Evolutionary conservation across 2,888 invertebrate genomes (phyloP).

Genomic region (Drosophila planitibia): DNA sequence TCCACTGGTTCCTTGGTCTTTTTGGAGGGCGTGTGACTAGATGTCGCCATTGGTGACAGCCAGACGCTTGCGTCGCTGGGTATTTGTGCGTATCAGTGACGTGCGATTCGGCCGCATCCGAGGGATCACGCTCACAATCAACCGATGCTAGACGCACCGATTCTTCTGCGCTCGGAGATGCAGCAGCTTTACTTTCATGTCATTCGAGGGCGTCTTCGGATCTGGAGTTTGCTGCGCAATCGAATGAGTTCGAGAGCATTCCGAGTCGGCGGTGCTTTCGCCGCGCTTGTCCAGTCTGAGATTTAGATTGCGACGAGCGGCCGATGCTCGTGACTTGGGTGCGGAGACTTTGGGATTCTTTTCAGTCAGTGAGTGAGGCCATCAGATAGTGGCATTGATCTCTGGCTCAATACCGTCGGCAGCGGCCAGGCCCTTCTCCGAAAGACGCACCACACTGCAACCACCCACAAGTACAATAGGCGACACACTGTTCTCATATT

Average conservation of each 20-base stretch:
- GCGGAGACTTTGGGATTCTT: conserved; percentile 72
- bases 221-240: conserved; percentile 83
- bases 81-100: conserved; percentile 28
- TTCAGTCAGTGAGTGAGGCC: conserved; percentile 78
- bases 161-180: conserved; percentile 79
- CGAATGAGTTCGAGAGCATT: conserved; percentile 85
- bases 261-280: conserved; percentile 78
- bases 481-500: conserved; percentile 81
- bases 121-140: conserved; percentile 70
- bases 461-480: conserved; percentile 85
- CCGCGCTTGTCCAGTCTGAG: conserved; percentile 78
- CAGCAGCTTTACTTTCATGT: conserved; percentile 85
- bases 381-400: conserved; percentile 73
- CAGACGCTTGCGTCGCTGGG: conserved; percentile 57
- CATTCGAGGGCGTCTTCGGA: conserved; percentile 72
- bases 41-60: conserved; percentile 59
- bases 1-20: conserved; percentile 65
- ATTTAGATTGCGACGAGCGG: conserved; percentile 83
- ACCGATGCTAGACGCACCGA: conserved; percentile 65
- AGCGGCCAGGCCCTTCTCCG: conserved; percentile 63
- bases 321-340: conserved; percentile 68
- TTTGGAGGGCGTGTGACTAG: conserved; percentile 82
- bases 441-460: conserved; percentile 79
- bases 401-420: conserved; percentile 41
- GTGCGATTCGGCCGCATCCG: conserved; percentile 14